phyloP scores from a whole-genome alignment of 2,113 vertebrate genomes.

The Mohoua ochrocephala region DNA sequence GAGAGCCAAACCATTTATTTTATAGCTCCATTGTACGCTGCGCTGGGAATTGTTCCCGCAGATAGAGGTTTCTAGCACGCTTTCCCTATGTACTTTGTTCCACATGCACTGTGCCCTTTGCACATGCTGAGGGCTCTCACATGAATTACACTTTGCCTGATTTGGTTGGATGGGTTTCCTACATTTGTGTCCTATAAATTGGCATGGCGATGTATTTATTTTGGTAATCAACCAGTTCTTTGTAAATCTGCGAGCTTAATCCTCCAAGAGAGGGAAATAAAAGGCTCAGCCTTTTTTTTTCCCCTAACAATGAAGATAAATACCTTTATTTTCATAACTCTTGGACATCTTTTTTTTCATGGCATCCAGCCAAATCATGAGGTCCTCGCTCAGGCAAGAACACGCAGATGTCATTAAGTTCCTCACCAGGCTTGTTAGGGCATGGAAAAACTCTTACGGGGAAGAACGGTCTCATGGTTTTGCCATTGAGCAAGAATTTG shows the following conservation, averaged over 20 bases:
- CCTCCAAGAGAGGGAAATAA: conserved; percentile 39
- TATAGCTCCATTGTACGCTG: conserved; percentile 23
- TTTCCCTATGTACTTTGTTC: conserved; percentile 33
- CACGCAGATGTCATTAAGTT: background rate
- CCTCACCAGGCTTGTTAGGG: conserved; percentile 21
- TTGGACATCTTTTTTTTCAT: conserved; percentile 21
- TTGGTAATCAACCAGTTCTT: conserved; percentile 63
- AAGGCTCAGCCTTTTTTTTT: background rate
- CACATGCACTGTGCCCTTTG: conserved; percentile 34
- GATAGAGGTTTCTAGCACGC: conserved; percentile 28
- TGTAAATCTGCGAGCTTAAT: conserved; percentile 53
- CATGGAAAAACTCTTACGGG: background rate
- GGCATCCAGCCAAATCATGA: conserved; percentile 1
- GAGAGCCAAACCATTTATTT: conserved; percentile 61
- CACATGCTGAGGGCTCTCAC: conserved; percentile 40
- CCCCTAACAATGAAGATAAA: conserved; percentile 44
- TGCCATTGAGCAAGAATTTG: background rate
- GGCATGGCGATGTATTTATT: conserved; percentile 34
- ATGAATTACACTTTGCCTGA: conserved; percentile 53
- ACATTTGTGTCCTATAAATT: conserved; percentile 43
- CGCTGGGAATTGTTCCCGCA: conserved; percentile 25
- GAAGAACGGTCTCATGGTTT: background rate
- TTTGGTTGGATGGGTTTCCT: conserved; percentile 57
- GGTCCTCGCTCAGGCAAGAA: conserved; percentile 4
- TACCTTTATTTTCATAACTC: conserved; percentile 63